Conservation (phyloP, 1,140 invertebrate genomes). For the Monochamus saltuarius region DNA sequence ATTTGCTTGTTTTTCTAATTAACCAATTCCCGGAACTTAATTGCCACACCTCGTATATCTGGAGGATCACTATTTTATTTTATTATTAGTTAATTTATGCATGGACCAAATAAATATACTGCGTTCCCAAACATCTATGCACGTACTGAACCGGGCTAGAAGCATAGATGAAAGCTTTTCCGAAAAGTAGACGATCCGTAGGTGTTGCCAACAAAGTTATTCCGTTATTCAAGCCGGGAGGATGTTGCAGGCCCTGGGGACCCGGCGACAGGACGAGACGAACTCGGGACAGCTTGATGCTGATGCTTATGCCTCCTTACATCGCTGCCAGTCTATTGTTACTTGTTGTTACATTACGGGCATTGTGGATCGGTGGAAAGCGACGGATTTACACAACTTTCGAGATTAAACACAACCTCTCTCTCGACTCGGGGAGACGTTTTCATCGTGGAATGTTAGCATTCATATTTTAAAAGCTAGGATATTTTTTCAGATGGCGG, state of each 20-base stretch:
- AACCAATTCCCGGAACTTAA: too few relatives aligned
- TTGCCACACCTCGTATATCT: too few relatives aligned
- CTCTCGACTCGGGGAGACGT: too few relatives aligned
- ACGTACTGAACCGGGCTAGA: not conserved
- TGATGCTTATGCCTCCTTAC: slow-evolving; percentile 10
- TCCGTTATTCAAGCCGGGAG: slow-evolving; percentile 39
- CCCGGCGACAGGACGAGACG: slow-evolving; percentile 35
- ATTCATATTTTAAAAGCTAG: too few relatives aligned
- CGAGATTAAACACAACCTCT: not conserved
- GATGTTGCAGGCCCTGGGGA: slow-evolving; percentile 35
- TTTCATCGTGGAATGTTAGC: too few relatives aligned
- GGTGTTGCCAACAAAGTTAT: slow-evolving; percentile 38
- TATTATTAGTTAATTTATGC: too few relatives aligned
- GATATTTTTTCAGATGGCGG: too few relatives aligned
- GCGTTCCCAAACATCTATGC: too few relatives aligned
- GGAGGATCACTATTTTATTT: too few relatives aligned
- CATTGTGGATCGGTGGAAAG: slow-evolving; percentile 8
- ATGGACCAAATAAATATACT: too few relatives aligned
- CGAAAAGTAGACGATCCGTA: slow-evolving; percentile 29
- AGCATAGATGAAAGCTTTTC: slow-evolving; percentile 29
- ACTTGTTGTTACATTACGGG: slow-evolving; percentile 6
- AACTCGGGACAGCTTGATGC: slow-evolving; percentile 38
- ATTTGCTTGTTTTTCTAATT: too few relatives aligned
- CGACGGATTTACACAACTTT: slow-evolving; percentile 6
- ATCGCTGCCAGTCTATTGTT: slow-evolving; percentile 10